Base-by-base conservation (phyloP, 2,888 invertebrate species). In the Callimorpha dominula region DNA sequence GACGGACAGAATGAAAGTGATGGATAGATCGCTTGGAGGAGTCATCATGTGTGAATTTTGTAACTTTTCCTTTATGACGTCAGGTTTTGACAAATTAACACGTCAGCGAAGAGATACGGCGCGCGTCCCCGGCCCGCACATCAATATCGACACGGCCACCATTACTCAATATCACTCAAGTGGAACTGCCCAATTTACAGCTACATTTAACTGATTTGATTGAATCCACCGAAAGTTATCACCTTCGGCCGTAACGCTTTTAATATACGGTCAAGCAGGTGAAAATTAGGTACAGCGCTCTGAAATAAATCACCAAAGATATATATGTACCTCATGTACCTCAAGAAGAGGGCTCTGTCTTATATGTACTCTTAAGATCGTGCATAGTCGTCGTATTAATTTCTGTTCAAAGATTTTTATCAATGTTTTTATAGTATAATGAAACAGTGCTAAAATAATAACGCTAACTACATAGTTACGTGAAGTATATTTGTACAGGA, bases 191-290 rank as follows among this genome's bases (percentile, higher is more conserved):
- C 93, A 93, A 94, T 95, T 95, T 94, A 92, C 94, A 93, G 94
- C 93, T 93, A 94, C 94, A 93, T 94, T 95, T 94, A 93, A 94
- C 93, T 93, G 93, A 94, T 93, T 93, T 93, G 93, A 94, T 94
- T 93, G 92, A 94, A 93, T 92, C 90, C 91, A 88, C 88, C 87
- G 85, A 90, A 91, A 92, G 91, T 92, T 92, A 92, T 92, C 90
- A 88, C 91, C 87, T 86, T 78, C 71, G 75, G 84, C 83, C 78
- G 81, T 72, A 81, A 81, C 75, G 54, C 57, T 54, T 54, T 74
- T 78, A 80, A 80, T 81, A 84, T 78, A 79, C 78, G 85, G 83
- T 84, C 86, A 86, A 82, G 73, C 80, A 72, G 72, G 71, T 71
- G 75, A 72, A 74, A 75, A 81, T 78, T 65, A 17, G 40, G 31